A percentile compares a stretch with the other conserved stretches of the same genome.
These are phyloP conservation scores for Rosalia funebris DNA, from an alignment of 2,888 invertebrate species.

Conservation along the genomic window DNA sequence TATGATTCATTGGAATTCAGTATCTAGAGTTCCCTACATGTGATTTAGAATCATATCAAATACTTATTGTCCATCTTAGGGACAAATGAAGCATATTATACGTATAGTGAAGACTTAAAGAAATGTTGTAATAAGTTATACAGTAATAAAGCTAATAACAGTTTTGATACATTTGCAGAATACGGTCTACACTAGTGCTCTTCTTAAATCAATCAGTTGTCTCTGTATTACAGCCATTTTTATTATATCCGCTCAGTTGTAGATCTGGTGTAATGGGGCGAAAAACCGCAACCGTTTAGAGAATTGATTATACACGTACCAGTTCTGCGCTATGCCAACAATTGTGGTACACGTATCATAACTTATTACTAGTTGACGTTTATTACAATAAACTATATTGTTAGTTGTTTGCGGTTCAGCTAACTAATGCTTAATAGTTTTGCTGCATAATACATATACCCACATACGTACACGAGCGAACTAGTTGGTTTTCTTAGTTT, in stretches of 20 bases:
- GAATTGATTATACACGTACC: slow-evolving; percentile 27
- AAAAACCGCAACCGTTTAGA: slow-evolving; percentile 44
- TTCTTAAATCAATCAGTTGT: slow-evolving; percentile 41
- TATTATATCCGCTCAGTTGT: slow-evolving; percentile 37
- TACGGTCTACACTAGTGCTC: too few species aligned
- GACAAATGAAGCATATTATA: too few species aligned
- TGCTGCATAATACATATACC: slow-evolving; percentile 21
- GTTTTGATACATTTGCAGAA: too few species aligned
- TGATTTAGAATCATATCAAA: too few species aligned
- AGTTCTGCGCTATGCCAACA: slow-evolving; percentile 25
- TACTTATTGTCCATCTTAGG: too few species aligned
- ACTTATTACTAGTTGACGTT: slow-evolving; percentile 33
- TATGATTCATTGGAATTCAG: too few species aligned
- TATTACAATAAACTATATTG: slow-evolving; percentile 34
- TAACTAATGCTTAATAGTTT: slow-evolving; percentile 20
- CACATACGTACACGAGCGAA: slow-evolving; percentile 13
- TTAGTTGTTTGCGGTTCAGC: slow-evolving; percentile 27
- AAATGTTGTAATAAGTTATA: too few species aligned
- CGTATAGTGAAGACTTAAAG: too few species aligned
- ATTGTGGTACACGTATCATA: slow-evolving; percentile 30
- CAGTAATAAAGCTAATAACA: too few species aligned
- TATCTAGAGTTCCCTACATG: too few species aligned
- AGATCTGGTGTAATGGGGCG: slow-evolving; percentile 39
- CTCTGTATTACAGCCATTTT: slow-evolving; percentile 32
- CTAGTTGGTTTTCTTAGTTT: slow-evolving; percentile 14